Conservation (phyloP, 1,140 invertebrate genomes). For the Coboldia fuscipes region DNA sequence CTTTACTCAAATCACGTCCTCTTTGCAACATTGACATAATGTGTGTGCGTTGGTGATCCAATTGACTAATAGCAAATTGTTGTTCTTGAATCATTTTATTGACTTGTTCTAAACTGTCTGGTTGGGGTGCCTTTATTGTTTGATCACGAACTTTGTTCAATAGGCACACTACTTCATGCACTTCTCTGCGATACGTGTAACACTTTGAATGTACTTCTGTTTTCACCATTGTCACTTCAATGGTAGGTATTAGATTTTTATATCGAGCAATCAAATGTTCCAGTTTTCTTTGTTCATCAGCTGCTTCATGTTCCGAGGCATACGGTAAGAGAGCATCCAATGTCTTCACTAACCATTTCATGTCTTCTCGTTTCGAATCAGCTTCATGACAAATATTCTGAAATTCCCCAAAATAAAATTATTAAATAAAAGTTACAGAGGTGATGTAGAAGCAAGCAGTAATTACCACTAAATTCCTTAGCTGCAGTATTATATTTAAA, state of each 20-base stretch:
- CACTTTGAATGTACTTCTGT: constrained; percentile 82
- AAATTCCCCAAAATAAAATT: constrained; percentile 10
- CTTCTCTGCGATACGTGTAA: constrained; percentile 73
- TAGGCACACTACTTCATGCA: constrained; percentile 60
- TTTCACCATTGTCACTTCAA: constrained; percentile 79
- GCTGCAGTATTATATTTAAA: not conserved
- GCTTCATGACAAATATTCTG: constrained; percentile 76
- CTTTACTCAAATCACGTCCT: constrained; percentile 71
- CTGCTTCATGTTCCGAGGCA: constrained; percentile 53
- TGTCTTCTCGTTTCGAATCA: constrained; percentile 70
- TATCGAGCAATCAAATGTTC: constrained; percentile 68
- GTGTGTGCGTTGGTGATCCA: constrained; percentile 66
- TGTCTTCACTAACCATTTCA: constrained; percentile 85
- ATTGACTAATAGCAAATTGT: constrained; percentile 52
- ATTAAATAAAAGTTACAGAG: constrained; percentile 1
- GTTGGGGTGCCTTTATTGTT: constrained; percentile 33
- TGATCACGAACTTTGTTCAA: constrained; percentile 51
- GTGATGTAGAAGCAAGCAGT: not conserved
- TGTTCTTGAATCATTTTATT: constrained; percentile 54
- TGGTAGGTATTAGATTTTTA: constrained; percentile 74
- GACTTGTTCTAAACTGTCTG: constrained; percentile 51
- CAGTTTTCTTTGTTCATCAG: constrained; percentile 54
- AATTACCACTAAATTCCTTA: constrained; percentile 1
- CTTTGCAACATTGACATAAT: constrained; percentile 78
- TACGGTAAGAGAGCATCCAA: constrained; percentile 67